phyloP scores from a whole-genome alignment of 2,797 vertebrate species.

The Synanceia verrucosa region DNA sequence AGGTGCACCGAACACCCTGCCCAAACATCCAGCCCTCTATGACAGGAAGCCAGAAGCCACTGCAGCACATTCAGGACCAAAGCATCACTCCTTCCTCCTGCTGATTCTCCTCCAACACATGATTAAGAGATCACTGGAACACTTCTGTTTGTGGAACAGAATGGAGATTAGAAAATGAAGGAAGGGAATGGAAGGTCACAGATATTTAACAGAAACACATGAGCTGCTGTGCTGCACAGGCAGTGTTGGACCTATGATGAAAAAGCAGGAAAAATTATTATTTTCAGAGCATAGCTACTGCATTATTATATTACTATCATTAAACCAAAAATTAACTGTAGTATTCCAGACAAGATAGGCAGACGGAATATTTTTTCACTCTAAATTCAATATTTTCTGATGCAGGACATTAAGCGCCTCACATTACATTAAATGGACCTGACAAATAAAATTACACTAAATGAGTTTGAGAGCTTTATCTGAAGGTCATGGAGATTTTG shows the following conservation, averaged over 20 bases:
- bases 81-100: constrained; percentile 41
- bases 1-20: constrained; percentile 31
- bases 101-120: constrained; percentile 49
- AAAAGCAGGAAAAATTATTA: constrained; percentile 12
- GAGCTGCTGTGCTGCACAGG: background rate
- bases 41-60: constrained; percentile 50
- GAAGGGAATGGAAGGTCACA: constrained; percentile 20
- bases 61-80: constrained; percentile 44
- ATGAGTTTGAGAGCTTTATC: background rate
- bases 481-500: background rate
- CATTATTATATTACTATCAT: constrained; percentile 18
- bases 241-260: constrained; percentile 3
- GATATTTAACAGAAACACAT: constrained; percentile 2
- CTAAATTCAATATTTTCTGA: constrained; percentile 1
- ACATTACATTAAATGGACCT: background rate
- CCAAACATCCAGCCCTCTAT: constrained; percentile 52
- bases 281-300: background rate
- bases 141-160: constrained; percentile 52
- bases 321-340: background rate
- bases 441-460: background rate
- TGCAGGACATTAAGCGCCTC: background rate
- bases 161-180: constrained; percentile 39
- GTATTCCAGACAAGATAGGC: background rate
- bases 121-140: constrained; percentile 50
- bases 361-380: background rate